Conservation (phyloP, 2,113 vertebrate species). For the Tiliqua scincoides region DNA sequence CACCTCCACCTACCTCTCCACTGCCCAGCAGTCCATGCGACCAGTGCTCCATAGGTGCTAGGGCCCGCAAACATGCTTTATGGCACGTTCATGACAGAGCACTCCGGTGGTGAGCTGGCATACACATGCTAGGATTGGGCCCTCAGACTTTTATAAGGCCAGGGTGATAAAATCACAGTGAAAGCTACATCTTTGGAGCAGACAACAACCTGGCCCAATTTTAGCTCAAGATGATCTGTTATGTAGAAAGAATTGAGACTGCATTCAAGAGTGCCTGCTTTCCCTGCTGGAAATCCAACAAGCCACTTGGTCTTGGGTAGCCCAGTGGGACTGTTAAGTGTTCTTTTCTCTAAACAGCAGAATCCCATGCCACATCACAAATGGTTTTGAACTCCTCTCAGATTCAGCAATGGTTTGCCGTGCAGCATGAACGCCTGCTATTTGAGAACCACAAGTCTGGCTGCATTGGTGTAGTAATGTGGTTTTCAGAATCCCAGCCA, state of each 20-base stretch:
- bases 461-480: background rate
- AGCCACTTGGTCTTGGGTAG: background rate
- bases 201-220: no score
- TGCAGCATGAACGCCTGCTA: background rate
- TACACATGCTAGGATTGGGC: no score
- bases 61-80: no score
- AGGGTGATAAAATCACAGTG: background rate
- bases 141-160: background rate
- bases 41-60: no score
- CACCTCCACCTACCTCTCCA: no score
- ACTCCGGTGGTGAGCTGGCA: no score
- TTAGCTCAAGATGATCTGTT: background rate
- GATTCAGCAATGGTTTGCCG: background rate
- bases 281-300: no score
- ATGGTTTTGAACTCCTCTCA: background rate
- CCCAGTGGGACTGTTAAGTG: background rate
- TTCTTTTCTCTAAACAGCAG: background rate
- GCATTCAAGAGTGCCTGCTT: no score
- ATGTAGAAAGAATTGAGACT: no score
- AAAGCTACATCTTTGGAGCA: background rate
- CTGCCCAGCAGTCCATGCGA: no score
- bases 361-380: background rate
- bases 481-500: background rate
- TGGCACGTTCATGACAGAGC: no score
- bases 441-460: background rate